Conservation (phyloP, 2,113 vertebrate species). For the Athene cunicularia region DNA sequence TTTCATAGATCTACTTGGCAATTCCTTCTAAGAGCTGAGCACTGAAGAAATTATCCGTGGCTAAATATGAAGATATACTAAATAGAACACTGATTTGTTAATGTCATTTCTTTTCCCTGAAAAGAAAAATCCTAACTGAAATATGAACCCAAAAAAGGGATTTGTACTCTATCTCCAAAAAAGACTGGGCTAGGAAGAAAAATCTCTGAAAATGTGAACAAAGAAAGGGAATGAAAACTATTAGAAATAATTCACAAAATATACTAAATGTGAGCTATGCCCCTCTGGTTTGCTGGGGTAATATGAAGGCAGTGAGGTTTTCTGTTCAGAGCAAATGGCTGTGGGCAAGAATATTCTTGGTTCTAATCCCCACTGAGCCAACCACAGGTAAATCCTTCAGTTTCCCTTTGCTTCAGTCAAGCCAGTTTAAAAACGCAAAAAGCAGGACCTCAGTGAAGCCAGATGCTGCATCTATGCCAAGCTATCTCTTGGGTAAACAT, state of each 20-base stretch:
- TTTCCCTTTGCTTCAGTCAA: conserved; percentile 10
- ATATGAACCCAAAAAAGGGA: neutral
- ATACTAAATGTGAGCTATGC: neutral
- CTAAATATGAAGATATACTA: neutral
- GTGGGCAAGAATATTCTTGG: neutral
- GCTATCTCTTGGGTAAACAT: conserved; percentile 29
- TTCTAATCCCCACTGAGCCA: conserved; percentile 20
- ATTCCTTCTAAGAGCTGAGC: neutral
- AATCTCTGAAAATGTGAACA: neutral
- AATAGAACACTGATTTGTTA: neutral
- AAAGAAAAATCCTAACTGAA: neutral
- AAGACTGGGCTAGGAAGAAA: neutral
- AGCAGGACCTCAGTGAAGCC: neutral
- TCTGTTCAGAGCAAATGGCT: neutral
- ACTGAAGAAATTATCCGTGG: neutral
- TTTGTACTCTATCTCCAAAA: neutral
- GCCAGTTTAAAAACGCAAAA: conserved; percentile 38
- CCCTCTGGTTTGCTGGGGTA: neutral
- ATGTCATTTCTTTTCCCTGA: neutral
- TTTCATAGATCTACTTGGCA: neutral
- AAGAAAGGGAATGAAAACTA: neutral
- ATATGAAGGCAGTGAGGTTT: neutral
- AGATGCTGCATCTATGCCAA: neutral
- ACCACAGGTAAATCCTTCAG: neutral
- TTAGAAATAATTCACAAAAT: neutral